phyloP scores from a whole-genome alignment of 2,113 vertebrate species.

The Hoplias malabaricus region DNA sequence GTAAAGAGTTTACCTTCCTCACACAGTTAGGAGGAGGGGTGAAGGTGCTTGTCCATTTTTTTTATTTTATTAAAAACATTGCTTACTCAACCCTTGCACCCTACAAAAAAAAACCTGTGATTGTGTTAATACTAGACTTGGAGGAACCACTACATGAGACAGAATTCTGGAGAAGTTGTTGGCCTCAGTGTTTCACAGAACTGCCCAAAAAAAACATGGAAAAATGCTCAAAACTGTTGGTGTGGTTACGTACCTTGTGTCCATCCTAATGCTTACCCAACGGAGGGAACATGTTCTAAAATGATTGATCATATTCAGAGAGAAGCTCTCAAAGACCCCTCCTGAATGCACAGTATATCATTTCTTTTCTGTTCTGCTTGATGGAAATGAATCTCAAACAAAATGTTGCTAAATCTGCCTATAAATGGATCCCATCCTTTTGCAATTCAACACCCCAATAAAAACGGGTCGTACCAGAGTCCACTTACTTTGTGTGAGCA shows the following conservation, averaged over 20 bases:
- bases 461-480: constrained; percentile 44
- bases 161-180: constrained; percentile 56
- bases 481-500: constrained; percentile 59
- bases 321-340: background rate
- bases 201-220: constrained; percentile 58
- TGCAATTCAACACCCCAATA: background rate
- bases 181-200: constrained; percentile 67
- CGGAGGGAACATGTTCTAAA: background rate
- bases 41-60: constrained; percentile 67
- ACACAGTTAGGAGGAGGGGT: constrained; percentile 59
- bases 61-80: too few species aligned
- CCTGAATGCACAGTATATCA: background rate
- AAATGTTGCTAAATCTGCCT: constrained; percentile 23
- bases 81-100: constrained; percentile 45
- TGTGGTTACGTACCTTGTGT: background rate
- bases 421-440: background rate
- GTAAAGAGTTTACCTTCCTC: constrained; percentile 71
- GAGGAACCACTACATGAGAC: constrained; percentile 17
- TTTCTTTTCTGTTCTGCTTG: background rate
- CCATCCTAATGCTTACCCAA: background rate
- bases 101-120: constrained; percentile 25
- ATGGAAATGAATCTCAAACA: background rate
- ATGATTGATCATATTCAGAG: background rate
- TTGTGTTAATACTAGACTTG: constrained; percentile 35
- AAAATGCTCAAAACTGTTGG: constrained; percentile 22